These are phyloP conservation scores for Philereme transversata DNA, from an alignment of 2,888 invertebrate genomes.

Conservation along the genomic window DNA sequence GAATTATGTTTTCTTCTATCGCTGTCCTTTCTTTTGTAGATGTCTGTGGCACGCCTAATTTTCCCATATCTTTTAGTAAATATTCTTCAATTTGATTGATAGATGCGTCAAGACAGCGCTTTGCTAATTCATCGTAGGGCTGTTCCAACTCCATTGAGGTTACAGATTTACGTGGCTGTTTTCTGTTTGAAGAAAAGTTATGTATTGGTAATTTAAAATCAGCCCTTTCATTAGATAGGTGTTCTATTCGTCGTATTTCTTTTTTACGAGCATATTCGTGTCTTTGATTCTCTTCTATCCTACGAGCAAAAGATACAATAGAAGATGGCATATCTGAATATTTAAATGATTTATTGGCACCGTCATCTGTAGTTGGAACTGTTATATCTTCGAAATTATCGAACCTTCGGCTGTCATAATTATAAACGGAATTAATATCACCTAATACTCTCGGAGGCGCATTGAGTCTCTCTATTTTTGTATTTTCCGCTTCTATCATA, in stretches of 20 bases:
- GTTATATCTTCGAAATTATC: conserved; percentile 9
- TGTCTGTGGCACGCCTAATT: conserved; percentile 39
- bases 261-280: conserved; percentile 4
- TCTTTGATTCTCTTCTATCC: conserved; percentile 18
- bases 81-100: conserved; percentile 46
- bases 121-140: conserved; percentile 47
- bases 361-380: background rate
- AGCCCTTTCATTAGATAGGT: conserved; percentile 6
- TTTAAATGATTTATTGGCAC: background rate
- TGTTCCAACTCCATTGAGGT: conserved; percentile 17
- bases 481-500: conserved; percentile 49
- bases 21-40: conserved; percentile 12
- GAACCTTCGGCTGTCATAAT: conserved; percentile 8
- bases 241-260: conserved; percentile 12
- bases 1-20: conserved; percentile 35
- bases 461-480: conserved; percentile 51
- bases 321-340: background rate
- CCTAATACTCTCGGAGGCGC: conserved; percentile 48
- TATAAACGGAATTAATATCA: conserved; percentile 12
- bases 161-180: conserved; percentile 14
- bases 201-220: conserved; percentile 9
- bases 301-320: conserved; percentile 18
- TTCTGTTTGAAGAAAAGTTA: conserved; percentile 22
- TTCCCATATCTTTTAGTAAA: conserved; percentile 50
- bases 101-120: conserved; percentile 46